A percentile compares a stretch with the other conserved stretches of the same genome.
These are phyloP conservation scores for Canis aureus DNA, from an alignment of 2,113 vertebrate species.

Conservation along the genomic window DNA sequence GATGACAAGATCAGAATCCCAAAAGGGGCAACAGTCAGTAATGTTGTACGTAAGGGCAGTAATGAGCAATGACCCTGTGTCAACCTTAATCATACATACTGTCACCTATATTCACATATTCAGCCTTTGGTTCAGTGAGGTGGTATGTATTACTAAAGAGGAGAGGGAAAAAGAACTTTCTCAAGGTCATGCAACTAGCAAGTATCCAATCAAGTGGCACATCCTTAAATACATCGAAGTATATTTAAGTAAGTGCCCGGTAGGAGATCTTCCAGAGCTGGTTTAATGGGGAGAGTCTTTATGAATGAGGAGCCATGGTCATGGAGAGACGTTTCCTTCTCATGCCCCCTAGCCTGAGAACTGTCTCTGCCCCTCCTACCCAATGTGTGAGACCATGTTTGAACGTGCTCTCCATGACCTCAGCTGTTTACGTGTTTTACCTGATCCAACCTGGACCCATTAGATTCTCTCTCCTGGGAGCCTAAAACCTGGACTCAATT, in stretches of 20 bases:
- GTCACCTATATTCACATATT: neutral
- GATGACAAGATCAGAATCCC: neutral
- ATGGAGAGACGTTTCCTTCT: neutral
- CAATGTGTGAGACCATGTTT: neutral
- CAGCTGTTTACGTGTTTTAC: slow-evolving; percentile 42
- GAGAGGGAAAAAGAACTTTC: neutral
- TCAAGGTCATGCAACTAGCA: neutral
- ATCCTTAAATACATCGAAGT: neutral
- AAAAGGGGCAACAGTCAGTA: neutral
- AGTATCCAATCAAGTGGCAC: neutral
- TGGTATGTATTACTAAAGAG: slow-evolving; percentile 8
- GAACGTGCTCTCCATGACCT: neutral
- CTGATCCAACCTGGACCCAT: neutral
- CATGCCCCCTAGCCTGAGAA: neutral
- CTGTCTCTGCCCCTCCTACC: neutral
- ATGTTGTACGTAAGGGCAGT: neutral
- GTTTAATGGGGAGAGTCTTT: neutral
- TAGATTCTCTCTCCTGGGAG: slow-evolving; percentile 53
- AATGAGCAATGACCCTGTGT: neutral
- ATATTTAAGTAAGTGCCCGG: neutral
- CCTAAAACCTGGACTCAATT: slow-evolving; percentile 40
- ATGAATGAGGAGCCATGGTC: neutral
- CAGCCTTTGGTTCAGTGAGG: neutral
- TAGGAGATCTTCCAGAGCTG: neutral
- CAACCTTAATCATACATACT: neutral